Conservation (phyloP, 2,797 vertebrate genomes). For the Miichthys miiuy region DNA sequence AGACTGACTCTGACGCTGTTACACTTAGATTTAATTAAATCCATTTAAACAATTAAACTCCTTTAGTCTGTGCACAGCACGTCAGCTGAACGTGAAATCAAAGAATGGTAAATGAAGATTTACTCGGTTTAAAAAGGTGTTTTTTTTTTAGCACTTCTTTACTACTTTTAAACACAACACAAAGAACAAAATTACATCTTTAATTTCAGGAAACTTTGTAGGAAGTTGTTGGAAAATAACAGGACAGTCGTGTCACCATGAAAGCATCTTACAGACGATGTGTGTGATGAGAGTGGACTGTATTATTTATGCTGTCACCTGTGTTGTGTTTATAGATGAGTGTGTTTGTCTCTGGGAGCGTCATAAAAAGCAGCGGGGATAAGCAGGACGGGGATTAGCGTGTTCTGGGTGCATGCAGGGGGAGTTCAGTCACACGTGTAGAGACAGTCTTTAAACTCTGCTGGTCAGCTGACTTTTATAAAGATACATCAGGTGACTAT, state of each 20-base stretch:
- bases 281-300: not conserved
- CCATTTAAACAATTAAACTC: not conserved
- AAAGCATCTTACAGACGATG: not conserved
- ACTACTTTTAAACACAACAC: no score
- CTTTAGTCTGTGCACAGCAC: not conserved
- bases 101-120: not conserved
- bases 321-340: not conserved
- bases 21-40: not conserved
- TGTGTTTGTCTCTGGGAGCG: slow-evolving; percentile 9
- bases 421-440: slow-evolving; percentile 26
- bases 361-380: slow-evolving; percentile 49
- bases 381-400: slow-evolving; percentile 55
- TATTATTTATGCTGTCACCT: not conserved
- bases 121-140: not conserved
- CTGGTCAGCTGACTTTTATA: not conserved
- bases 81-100: not conserved
- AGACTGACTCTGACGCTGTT: not conserved
- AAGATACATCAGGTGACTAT: not conserved
- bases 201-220: not conserved
- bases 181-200: not conserved
- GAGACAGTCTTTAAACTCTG: not conserved
- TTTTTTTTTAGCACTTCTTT: not conserved
- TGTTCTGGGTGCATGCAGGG: slow-evolving; percentile 53
- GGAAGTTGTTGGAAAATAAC: not conserved
- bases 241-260: not conserved